Base-by-base conservation (phyloP, 2,797 vertebrate genomes). In the Crocodylus rhombifer region DNA sequence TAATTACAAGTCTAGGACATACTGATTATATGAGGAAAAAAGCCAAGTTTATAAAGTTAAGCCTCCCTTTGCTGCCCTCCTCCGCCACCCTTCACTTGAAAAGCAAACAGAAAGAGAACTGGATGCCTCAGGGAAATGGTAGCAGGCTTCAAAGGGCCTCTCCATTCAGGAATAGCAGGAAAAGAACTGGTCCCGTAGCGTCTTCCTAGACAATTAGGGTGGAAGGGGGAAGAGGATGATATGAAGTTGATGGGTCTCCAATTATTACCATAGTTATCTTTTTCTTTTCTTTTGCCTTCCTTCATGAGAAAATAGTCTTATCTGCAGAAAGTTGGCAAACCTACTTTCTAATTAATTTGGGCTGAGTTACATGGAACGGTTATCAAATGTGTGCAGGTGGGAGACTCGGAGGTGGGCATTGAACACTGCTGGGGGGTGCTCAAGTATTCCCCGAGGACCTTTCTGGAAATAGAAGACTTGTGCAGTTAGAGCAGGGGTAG, bases 11-110 rank as follows among this genome's bases (percentile, higher is more conserved):
- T 63, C 80, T 78, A 1, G 1, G 71, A 21, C 25, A 33, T 86
- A 94, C 77, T 84, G 71, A 56, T 61, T 82, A 2, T 10, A 61
- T 4, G 56, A 88, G 84, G 51, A 90, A 71, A 87, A 94, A 88
- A 90, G 15, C 1, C 51, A 80, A 0, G 83, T 95, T 76, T 62
- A 13, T 69, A 51, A 82, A 77, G n/a, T 21, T 16, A 2, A 6
- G 7, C 16, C 33, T 89, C 33, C 5, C 1, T 87, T 42, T 73
- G 83, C 56, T 91, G 73, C 56, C 30, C 17, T 84, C 67, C 56
- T 25, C 3, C 56, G 1, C 26, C 21, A 76, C 36, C 64, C 18
- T 30, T 25, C 8, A 1, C 33, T 86, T 87, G 2, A 7, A 33
- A 75, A 82, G 33, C 26, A 75, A 30, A 9, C 3, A 9, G 58